Evolutionary conservation across 2,888 invertebrate species (phyloP).

Genomic region (Nomada ferruginata): DNA sequence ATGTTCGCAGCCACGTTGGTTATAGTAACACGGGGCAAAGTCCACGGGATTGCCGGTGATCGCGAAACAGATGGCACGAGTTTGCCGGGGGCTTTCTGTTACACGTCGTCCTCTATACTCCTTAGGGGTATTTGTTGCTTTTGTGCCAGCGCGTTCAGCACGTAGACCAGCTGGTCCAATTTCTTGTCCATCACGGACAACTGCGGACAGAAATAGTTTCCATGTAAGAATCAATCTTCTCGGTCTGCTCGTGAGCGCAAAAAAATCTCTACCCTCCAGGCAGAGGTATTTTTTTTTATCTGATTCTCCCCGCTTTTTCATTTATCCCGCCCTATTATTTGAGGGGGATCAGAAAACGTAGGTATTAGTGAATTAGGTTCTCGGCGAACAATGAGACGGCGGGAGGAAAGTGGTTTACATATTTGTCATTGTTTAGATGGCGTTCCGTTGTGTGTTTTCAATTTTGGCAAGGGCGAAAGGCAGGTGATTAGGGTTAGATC

Average conservation of each 20-base stretch:
- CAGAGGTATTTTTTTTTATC: neutral
- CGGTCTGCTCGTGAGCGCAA: neutral
- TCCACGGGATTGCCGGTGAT: constrained; percentile 49
- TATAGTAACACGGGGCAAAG: constrained; percentile 68
- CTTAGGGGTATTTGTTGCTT: constrained; percentile 85
- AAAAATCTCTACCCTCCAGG: neutral
- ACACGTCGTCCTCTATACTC: constrained; percentile 85
- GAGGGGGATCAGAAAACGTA: neutral
- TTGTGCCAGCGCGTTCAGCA: constrained; percentile 80
- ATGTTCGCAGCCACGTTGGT: constrained; percentile 67
- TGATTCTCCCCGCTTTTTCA: neutral
- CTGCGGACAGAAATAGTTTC: constrained; percentile 67
- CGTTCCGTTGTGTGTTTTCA: too few relatives aligned
- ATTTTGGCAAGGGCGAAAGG: too few relatives aligned
- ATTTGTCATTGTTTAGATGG: too few relatives aligned
- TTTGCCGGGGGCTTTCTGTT: constrained; percentile 76
- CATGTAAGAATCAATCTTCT: constrained; percentile 29
- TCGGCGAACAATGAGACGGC: neutral
- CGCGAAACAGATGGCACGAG: constrained; percentile 56
- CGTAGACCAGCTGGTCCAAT: constrained; percentile 85
- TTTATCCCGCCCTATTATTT: neutral
- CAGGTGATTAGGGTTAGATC: too few relatives aligned
- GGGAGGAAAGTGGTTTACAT: too few relatives aligned
- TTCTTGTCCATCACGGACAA: constrained; percentile 85
- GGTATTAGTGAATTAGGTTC: neutral